Evolutionary conservation across 2,888 invertebrate species (phyloP).

Genomic region (Cosmia trapezina): DNA sequence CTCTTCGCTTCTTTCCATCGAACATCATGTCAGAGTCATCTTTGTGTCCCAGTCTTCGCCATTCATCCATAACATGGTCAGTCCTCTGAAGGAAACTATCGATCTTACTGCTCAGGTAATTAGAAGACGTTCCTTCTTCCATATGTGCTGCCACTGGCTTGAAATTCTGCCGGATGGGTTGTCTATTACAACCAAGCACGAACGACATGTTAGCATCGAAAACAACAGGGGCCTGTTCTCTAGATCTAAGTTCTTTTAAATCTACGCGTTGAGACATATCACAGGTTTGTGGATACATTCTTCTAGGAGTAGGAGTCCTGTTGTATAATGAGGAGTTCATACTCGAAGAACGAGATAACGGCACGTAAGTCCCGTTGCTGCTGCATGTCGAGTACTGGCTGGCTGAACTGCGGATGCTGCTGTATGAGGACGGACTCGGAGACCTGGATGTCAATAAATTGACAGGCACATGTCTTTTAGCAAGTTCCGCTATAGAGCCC

Average conservation of each 20-base stretch:
- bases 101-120: conserved; percentile 93
- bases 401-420: conserved; percentile 81
- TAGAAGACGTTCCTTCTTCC: conserved; percentile 94
- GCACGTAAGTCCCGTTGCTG: conserved; percentile 85
- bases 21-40: conserved; percentile 87
- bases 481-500: conserved; percentile 88
- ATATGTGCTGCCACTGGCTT: conserved; percentile 94
- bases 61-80: conserved; percentile 97
- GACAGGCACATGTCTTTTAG: conserved; percentile 82
- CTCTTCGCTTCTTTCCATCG: conserved; percentile 79
- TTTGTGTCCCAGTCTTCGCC: conserved; percentile 93
- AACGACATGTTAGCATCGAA: conserved; percentile 96
- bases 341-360: conserved; percentile 85
- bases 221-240: conserved; percentile 94
- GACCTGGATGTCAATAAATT: conserved; percentile 87
- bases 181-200: conserved; percentile 93
- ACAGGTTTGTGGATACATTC: conserved; percentile 92
- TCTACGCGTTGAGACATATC: conserved; percentile 86
- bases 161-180: conserved; percentile 92
- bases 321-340: conserved; percentile 82
- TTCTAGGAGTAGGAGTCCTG: conserved; percentile 91
- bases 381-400: conserved; percentile 88
- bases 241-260: conserved; percentile 90
- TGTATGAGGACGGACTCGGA: conserved; percentile 90
- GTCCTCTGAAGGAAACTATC: conserved; percentile 95